A percentile compares a stretch with the other conserved stretches of the same genome.
Evolutionary conservation across 2,113 vertebrate species (phyloP).

Genomic region (Coptodon rendalli): DNA sequence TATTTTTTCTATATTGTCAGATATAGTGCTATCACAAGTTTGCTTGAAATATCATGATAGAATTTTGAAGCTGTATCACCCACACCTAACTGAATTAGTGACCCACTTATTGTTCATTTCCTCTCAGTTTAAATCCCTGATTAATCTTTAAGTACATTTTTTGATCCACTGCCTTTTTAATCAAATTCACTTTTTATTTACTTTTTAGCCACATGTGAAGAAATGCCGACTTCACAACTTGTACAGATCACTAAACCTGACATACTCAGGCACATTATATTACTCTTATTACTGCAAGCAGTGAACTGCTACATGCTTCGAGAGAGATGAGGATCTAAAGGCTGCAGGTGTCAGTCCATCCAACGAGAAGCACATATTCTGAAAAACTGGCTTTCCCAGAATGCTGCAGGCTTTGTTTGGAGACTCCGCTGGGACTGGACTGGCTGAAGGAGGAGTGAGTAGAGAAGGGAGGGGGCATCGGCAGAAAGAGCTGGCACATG

Average conservation of each 20-base stretch:
- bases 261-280: not conserved
- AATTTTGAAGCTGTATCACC: not conserved
- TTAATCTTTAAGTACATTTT: not conserved
- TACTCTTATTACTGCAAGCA: not conserved
- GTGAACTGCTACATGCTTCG: not conserved
- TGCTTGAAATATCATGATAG: not conserved
- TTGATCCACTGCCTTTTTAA: not conserved
- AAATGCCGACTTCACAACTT: not conserved
- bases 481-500: slow-evolving; percentile 55
- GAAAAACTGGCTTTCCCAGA: slow-evolving; percentile 63
- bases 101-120: not conserved
- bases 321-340: not conserved
- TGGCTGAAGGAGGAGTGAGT: slow-evolving; percentile 7
- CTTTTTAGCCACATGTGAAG: not conserved
- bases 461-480: slow-evolving; percentile 9
- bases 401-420: slow-evolving; percentile 60
- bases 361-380: slow-evolving; percentile 25
- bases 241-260: not conserved
- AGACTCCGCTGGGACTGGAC: slow-evolving; percentile 48
- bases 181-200: not conserved
- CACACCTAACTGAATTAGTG: not conserved
- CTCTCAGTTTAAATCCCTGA: not conserved
- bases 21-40: not conserved
- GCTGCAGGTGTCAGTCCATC: not conserved
- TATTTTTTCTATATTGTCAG: not conserved